Percentiles rank a stretch among this genome's conserved stretches.
These are phyloP conservation scores for Acyrthosiphon pisum DNA, from an alignment of 1,140 invertebrate species.

Conservation along the genomic window DNA sequence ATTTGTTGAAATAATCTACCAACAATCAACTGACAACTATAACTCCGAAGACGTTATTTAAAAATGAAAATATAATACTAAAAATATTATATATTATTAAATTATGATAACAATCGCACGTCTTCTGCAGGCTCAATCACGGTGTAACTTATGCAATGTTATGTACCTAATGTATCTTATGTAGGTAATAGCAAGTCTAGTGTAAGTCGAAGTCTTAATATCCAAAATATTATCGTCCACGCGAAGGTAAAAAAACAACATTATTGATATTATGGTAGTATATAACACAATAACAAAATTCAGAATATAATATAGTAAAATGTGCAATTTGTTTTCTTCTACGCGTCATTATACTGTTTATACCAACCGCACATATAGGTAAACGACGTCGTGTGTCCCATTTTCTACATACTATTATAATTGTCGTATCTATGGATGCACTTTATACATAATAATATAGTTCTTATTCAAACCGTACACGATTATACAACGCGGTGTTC, in stretches of 20 bases:
- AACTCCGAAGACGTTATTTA: neutral
- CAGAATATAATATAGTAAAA: neutral
- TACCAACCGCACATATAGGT: neutral
- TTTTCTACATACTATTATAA: neutral
- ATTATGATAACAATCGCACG: neutral
- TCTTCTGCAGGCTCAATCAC: neutral
- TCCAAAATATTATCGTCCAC: too few species aligned
- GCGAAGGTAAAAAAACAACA: neutral
- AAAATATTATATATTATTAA: neutral
- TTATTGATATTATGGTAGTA: neutral
- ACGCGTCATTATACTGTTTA: neutral
- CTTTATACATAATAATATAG: neutral
- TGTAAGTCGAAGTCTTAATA: neutral
- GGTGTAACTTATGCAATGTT: too few species aligned
- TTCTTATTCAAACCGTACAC: neutral
- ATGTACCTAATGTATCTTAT: too few species aligned
- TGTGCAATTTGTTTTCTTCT: neutral
- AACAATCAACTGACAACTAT: neutral
- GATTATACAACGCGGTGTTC: neutral
- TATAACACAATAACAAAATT: neutral
- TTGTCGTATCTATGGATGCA: neutral
- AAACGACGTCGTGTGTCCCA: constrained; percentile 26
- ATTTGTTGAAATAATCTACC: neutral
- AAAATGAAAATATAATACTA: neutral
- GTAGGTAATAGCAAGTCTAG: neutral